Evolutionary conservation across 2,888 invertebrate species (phyloP).

Genomic region (Harpalus rufipes): DNA sequence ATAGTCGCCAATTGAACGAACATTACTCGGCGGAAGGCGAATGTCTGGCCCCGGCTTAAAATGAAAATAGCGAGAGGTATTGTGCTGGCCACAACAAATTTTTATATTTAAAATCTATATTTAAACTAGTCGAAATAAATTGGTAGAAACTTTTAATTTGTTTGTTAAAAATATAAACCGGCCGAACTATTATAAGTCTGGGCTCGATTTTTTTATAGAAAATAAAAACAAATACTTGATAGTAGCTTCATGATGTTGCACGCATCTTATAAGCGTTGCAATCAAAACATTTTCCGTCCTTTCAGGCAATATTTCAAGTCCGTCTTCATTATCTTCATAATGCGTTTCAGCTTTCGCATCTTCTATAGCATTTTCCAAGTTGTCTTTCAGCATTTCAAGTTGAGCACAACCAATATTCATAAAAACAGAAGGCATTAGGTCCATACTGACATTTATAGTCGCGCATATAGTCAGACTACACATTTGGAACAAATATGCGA

Average conservation of each 20-base stretch:
- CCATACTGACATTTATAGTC: slow-evolving; percentile 2
- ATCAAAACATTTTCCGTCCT: neutral
- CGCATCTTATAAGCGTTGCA: neutral
- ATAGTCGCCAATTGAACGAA: no score
- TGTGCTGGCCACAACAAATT: no score
- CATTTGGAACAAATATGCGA: slow-evolving; percentile 17
- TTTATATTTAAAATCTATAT: no score
- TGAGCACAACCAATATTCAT: slow-evolving; percentile 41
- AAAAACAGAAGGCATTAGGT: slow-evolving; percentile 18
- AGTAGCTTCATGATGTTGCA: slow-evolving; percentile 20
- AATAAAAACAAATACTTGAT: neutral
- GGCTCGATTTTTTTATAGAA: neutral
- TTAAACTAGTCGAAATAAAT: no score
- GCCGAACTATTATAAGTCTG: no score
- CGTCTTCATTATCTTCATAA: neutral
- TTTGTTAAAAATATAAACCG: no score
- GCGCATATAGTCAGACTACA: neutral
- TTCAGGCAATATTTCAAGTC: neutral
- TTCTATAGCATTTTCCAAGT: slow-evolving; percentile 24
- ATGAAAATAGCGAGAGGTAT: no score
- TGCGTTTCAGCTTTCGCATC: neutral
- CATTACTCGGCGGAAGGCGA: no score
- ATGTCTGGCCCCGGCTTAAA: no score
- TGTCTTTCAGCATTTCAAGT: slow-evolving; percentile 20
- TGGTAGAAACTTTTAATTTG: no score